phyloP scores from a whole-genome alignment of 2,888 invertebrate species.

The Eristalis arbustorum region DNA sequence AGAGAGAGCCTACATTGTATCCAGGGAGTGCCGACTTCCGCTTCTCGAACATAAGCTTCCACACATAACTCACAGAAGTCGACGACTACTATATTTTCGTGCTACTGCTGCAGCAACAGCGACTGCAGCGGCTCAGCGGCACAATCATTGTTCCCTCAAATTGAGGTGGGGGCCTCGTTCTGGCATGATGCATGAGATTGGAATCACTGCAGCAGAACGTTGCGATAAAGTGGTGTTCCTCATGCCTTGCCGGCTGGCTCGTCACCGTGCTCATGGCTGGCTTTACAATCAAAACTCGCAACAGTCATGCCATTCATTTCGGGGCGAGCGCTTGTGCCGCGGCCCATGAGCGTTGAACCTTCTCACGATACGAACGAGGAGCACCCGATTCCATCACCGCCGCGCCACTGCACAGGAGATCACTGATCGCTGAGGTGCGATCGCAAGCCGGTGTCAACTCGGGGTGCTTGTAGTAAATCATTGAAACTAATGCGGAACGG shows the following conservation, averaged over 20 bases:
- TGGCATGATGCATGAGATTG: conserved; percentile 70
- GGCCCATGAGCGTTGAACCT: conserved; percentile 55
- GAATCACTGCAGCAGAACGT: conserved; percentile 71
- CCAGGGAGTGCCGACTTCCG: conserved; percentile 70
- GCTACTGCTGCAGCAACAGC: conserved; percentile 24
- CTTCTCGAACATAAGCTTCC: conserved; percentile 62
- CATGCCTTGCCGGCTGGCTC: conserved; percentile 12
- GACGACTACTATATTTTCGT: conserved; percentile 57
- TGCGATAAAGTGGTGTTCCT: conserved; percentile 66
- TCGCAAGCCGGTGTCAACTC: conserved; percentile 49
- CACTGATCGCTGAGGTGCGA: conserved; percentile 57
- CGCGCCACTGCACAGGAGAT: conserved; percentile 1
- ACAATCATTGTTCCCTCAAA: conserved; percentile 66
- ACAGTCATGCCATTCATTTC: conserved; percentile 67
- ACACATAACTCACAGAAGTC: conserved; percentile 65
- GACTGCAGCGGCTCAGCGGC: conserved; percentile 13
- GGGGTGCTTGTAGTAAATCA: conserved; percentile 61
- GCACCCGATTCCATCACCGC: neutral
- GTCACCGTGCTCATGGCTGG: neutral
- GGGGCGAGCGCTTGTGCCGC: conserved; percentile 44
- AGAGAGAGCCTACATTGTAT: conserved; percentile 47
- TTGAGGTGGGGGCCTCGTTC: conserved; percentile 66
- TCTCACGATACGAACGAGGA: conserved; percentile 47
- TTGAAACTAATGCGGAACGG: conserved; percentile 56
- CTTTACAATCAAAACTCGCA: conserved; percentile 59